A percentile compares a stretch with the other conserved stretches of the same genome.
Evolutionary conservation across 2,797 vertebrate genomes (phyloP).

Genomic region (Varecia variegata): DNA sequence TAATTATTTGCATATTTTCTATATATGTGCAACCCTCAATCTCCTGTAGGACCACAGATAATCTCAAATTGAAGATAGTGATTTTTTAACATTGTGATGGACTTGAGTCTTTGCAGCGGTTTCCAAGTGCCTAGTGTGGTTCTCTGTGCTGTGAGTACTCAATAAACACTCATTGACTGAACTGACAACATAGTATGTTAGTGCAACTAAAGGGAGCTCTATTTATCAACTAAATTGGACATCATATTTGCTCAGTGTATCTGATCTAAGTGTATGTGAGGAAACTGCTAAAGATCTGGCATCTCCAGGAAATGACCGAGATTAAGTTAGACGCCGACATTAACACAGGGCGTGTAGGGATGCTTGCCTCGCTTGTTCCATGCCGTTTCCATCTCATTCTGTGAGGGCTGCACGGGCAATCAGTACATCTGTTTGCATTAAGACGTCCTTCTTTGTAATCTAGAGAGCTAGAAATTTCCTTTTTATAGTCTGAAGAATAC

Average conservation of each 20-base stretch:
- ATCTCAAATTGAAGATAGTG: conserved; percentile 9
- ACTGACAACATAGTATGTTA: conserved; percentile 50
- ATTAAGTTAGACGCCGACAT: not conserved
- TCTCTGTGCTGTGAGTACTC: conserved; percentile 18
- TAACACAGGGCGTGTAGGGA: not conserved
- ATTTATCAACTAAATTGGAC: conserved; percentile 58
- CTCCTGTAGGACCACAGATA: not conserved
- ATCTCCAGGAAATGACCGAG: not conserved
- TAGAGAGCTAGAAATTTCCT: conserved; percentile 63
- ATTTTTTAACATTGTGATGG: not conserved
- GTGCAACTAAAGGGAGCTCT: conserved; percentile 52
- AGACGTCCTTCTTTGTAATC: conserved; percentile 51
- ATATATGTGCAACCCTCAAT: not conserved
- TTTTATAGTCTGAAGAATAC: conserved; percentile 68
- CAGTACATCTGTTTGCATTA: conserved; percentile 48
- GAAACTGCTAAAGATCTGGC: conserved; percentile 53
- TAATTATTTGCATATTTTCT: conserved; percentile 33
- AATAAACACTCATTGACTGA: conserved; percentile 55
- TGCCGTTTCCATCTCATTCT: not conserved
- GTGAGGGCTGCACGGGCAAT: not conserved
- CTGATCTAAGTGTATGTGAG: conserved; percentile 63
- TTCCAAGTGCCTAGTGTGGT: not conserved
- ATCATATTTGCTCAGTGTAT: conserved; percentile 62
- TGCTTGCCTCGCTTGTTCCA: accelerated
- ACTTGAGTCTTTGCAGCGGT: not conserved